These are phyloP conservation scores for Serilophus lunatus DNA, from an alignment of 2,113 vertebrate species.

Conservation along the genomic window DNA sequence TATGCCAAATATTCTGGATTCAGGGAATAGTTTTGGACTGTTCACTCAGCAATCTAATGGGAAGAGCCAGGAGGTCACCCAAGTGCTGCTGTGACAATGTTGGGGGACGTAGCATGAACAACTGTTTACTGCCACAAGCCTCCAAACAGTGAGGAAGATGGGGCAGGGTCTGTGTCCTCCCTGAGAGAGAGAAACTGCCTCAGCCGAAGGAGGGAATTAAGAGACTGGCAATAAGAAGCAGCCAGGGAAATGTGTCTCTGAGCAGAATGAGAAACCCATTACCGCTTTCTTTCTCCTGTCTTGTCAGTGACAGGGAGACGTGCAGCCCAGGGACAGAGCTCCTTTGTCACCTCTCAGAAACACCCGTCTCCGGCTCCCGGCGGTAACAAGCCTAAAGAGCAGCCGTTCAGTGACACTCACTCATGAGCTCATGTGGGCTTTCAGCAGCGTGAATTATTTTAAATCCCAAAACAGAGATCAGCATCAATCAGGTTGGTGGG, in stretches of 20 bases:
- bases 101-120: neutral
- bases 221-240: neutral
- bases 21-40: neutral
- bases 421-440: neutral
- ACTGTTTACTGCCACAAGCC: neutral
- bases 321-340: conserved; percentile 23
- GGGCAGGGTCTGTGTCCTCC: neutral
- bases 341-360: conserved; percentile 27
- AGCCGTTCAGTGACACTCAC: neutral
- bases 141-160: neutral
- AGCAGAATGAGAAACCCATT: conserved; percentile 42
- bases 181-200: neutral
- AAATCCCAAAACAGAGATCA: neutral
- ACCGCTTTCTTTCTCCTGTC: neutral
- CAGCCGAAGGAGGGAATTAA: neutral
- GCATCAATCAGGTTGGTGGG: neutral
- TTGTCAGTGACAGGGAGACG: neutral
- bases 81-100: rapidly evolving
- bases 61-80: neutral
- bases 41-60: neutral
- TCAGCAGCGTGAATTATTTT: neutral
- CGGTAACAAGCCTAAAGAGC: conserved; percentile 2
- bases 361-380: neutral
- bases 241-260: neutral
- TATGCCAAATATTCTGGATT: neutral